Conservation (phyloP, 2,113 vertebrate genomes). For the Lonchura striata region DNA sequence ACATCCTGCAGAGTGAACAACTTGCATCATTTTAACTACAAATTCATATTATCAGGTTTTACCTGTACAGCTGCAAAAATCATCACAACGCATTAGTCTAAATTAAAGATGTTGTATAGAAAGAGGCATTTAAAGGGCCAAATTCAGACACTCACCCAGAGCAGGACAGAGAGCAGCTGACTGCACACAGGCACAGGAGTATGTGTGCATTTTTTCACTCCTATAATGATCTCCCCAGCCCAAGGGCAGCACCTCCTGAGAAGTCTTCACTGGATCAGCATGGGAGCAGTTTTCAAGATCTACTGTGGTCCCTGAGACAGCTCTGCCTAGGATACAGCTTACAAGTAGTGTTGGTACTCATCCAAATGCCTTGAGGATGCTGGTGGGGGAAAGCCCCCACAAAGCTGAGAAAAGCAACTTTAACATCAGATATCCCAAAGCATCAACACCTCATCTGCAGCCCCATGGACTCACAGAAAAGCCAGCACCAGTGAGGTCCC, state of each 20-base stretch:
- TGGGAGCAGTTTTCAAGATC: not conserved
- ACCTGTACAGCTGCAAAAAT: not conserved
- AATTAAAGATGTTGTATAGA: not conserved
- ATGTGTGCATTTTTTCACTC: not conserved
- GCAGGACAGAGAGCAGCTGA: not conserved
- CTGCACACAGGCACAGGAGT: not conserved
- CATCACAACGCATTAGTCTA: not conserved
- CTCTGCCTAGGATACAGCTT: not conserved
- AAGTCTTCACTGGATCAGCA: not conserved
- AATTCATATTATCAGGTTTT: not conserved
- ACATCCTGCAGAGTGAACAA: not conserved
- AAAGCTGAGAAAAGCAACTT: not conserved
- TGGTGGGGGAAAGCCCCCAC: not conserved
- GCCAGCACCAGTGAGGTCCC: accelerated
- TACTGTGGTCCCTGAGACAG: not conserved
- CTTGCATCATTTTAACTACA: not conserved
- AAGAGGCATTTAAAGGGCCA: not conserved
- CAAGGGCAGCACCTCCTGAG: not conserved
- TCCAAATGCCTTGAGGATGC: not conserved
- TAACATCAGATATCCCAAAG: not conserved
- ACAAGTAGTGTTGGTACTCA: not conserved
- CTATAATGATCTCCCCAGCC: not conserved
- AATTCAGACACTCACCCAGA: not conserved
- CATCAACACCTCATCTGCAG: not conserved
- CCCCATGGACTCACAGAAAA: not conserved